These are phyloP conservation scores for Calephelis perditalis DNA, from an alignment of 2,888 invertebrate species.

Conservation along the genomic window DNA sequence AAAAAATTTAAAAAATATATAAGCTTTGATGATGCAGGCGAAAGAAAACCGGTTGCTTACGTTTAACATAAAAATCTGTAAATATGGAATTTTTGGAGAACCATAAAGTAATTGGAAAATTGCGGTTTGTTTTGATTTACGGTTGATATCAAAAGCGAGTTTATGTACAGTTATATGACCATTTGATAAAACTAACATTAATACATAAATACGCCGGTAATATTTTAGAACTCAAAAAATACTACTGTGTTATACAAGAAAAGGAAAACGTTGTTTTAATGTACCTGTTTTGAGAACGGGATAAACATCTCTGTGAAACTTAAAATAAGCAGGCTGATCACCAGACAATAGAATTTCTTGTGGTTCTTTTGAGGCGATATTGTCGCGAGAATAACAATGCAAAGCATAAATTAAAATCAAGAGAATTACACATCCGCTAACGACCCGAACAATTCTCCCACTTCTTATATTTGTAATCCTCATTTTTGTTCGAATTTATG, in stretches of 20 bases:
- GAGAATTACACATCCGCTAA: slow-evolving; percentile 69
- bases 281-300: slow-evolving; percentile 61
- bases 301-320: slow-evolving; percentile 58
- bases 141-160: neutral
- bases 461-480: slow-evolving; percentile 80
- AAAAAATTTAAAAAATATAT: no score
- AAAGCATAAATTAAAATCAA: slow-evolving; percentile 80
- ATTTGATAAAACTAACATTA: neutral
- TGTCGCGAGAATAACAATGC: slow-evolving; percentile 77
- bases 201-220: neutral
- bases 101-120: no score
- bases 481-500: slow-evolving; percentile 50
- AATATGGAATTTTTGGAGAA: no score
- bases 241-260: no score
- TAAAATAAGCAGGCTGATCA: slow-evolving; percentile 42
- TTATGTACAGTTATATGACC: neutral
- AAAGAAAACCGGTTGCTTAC: no score
- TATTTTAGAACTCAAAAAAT: neutral
- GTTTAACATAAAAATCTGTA: no score
- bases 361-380: slow-evolving; percentile 39
- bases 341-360: slow-evolving; percentile 37
- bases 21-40: no score
- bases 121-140: neutral
- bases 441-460: slow-evolving; percentile 77
- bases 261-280: slow-evolving; percentile 18